A percentile compares a stretch with the other conserved stretches of the same genome.
Evolutionary conservation across 2,888 invertebrate genomes (phyloP).

Genomic region (Lissonota sp.): DNA sequence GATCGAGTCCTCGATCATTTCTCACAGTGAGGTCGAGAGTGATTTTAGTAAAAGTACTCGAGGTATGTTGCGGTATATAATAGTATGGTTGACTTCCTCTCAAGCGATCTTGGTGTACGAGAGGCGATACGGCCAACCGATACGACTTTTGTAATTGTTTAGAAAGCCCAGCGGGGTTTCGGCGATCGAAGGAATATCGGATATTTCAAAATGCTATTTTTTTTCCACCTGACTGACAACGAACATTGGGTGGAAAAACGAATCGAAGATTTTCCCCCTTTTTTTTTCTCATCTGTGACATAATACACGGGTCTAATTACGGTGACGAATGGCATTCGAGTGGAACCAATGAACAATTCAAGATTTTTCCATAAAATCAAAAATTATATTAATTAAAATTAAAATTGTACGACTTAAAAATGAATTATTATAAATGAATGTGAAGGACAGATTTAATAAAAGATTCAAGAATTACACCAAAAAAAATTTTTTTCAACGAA

Average conservation of each 20-base stretch:
- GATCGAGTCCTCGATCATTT: conserved; percentile 44
- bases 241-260: not conserved
- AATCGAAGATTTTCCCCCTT: not conserved
- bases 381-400: too few relatives aligned
- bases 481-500: too few relatives aligned
- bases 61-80: conserved; percentile 26
- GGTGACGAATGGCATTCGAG: too few relatives aligned
- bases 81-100: conserved; percentile 46
- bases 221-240: conserved; percentile 25
- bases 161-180: conserved; percentile 42
- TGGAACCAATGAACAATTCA: too few relatives aligned
- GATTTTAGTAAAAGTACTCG: conserved; percentile 42
- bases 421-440: too few relatives aligned
- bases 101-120: conserved; percentile 5
- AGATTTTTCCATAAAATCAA: too few relatives aligned
- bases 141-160: conserved; percentile 55
- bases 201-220: conserved; percentile 27
- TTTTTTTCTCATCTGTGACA: too few relatives aligned
- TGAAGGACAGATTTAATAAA: too few relatives aligned
- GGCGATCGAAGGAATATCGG: conserved; percentile 21
- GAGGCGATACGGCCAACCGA: conserved; percentile 42
- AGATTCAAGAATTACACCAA: too few relatives aligned
- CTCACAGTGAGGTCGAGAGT: conserved; percentile 32
- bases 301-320: too few relatives aligned
- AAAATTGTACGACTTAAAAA: too few relatives aligned